These are phyloP conservation scores for Epirrhoe alternata DNA, from an alignment of 2,888 invertebrate species.

Conservation along the genomic window DNA sequence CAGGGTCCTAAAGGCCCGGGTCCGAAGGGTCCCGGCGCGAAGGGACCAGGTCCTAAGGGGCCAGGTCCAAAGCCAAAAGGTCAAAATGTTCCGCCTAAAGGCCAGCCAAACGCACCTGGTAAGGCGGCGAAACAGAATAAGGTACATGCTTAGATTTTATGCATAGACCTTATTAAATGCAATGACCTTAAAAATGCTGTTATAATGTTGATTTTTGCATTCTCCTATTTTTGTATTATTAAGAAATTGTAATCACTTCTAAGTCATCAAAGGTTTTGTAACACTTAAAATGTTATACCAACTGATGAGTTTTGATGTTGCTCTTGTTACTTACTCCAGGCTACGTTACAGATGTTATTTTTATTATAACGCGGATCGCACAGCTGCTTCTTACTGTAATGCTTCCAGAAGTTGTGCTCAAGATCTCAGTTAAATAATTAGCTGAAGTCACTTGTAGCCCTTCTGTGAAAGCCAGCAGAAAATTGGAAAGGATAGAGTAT, in stretches of 20 bases:
- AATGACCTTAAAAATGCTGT: background rate
- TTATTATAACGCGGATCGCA: conserved; percentile 36
- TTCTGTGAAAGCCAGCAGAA: conserved; percentile 14
- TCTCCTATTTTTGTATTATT: background rate
- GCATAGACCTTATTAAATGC: background rate
- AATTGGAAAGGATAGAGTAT: background rate
- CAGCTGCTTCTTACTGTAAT: conserved; percentile 30
- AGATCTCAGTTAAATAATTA: conserved; percentile 10
- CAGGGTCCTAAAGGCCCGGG: conserved; percentile 40
- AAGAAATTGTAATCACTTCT: background rate
- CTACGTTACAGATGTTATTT: conserved; percentile 38
- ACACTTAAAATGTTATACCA: conserved; percentile 2
- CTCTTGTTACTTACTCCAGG: conserved; percentile 23
- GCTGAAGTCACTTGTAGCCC: conserved; percentile 3
- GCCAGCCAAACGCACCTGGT: conserved; percentile 22
- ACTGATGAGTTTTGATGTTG: background rate
- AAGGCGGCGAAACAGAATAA: conserved; percentile 33
- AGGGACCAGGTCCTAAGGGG: conserved; percentile 44
- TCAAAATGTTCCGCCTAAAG: conserved; percentile 31
- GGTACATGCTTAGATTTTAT: conserved; percentile 17
- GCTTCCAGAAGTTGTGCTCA: conserved; percentile 7
- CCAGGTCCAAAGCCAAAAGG: conserved; percentile 32
- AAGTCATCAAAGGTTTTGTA: conserved; percentile 11
- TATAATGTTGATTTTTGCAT: background rate
- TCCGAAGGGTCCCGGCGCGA: conserved; percentile 48